Conservation (phyloP, 2,797 vertebrate genomes). For the Meriones psammophilus region DNA sequence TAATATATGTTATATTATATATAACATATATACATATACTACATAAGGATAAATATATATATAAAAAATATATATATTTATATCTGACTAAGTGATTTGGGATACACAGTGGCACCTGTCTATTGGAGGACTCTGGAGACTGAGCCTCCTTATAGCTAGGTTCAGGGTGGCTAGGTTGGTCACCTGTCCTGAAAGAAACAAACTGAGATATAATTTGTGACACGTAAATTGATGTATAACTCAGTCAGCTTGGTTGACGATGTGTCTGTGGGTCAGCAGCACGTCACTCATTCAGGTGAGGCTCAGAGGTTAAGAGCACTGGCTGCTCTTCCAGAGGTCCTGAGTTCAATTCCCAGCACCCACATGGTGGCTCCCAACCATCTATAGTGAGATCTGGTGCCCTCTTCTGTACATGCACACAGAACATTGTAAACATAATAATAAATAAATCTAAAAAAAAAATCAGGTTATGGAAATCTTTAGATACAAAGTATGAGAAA, state of each 20-base stretch:
- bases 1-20: background rate
- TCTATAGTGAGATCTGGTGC: too few species aligned
- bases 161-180: background rate
- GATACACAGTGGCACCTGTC: background rate
- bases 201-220: constrained; percentile 14
- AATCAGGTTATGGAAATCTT: constrained; percentile 28
- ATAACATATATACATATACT: too few species aligned
- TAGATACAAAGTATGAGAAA: background rate
- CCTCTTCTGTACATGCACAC: too few species aligned
- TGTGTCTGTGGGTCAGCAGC: constrained; percentile 29
- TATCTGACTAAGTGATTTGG: background rate
- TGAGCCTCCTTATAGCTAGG: background rate
- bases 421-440: too few species aligned
- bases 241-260: background rate
- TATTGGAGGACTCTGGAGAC: background rate
- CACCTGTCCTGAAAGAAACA: constrained; percentile 35
- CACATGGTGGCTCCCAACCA: too few species aligned
- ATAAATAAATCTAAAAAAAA: background rate
- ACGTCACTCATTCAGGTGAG: background rate
- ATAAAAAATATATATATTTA: background rate
- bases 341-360: too few species aligned
- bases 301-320: too few species aligned
- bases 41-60: background rate
- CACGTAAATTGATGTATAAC: background rate
- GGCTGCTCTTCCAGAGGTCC: too few species aligned